Base-by-base conservation (phyloP, 2,888 invertebrate genomes). In the Alsophila aescularia region DNA sequence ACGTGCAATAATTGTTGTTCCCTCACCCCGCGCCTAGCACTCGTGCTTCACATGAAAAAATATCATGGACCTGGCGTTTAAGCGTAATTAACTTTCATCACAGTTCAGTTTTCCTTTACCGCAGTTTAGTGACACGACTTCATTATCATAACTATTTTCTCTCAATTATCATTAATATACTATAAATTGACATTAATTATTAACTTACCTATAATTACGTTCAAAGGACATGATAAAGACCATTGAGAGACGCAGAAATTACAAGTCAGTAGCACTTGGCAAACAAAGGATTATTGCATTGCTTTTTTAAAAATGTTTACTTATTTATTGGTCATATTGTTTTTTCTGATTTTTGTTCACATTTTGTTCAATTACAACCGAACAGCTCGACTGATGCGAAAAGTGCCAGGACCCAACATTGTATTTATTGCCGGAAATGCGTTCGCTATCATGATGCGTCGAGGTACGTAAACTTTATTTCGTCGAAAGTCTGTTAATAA, bases 371-470 rank as follows among this genome's bases (percentile, higher is more conserved):
- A 73, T 53, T 60, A 68, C 39, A 73, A 72, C 58, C 50, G 50
- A 37, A 59, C 43, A n/a, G 80, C 81, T 15, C 60, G 71, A 35
- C 32, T 74, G 42, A 40, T 82, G 5, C 64, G 58, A 29, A 78
- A 71, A 54, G 63, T 83, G 9, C 84, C 84, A 0, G 83, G 82
- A n/a, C 75, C 81, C 0, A 54, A 59, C 8, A 59, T 68, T 40
- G 47, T 60, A 8, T 81, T 81, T 35, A 58, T 79, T 7, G 14
- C 77, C 8, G 80, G 77, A 45, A 80, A 81, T 59, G 70, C 60
- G 9, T 40, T 70, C 4, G 66, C 62, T 13, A 34, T 73, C 16
- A 24, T 73, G 2, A 36, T 62, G 0, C 52, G 70, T 4, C 70
- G 79, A 67, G 76, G 82, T 81, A 47, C 48, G 59, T 48, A 37